Evolutionary conservation across 2,797 vertebrate genomes (phyloP), one percentile per base, ranked within the genome.

Genomic region (Malacoctenus gilli): DNA sequence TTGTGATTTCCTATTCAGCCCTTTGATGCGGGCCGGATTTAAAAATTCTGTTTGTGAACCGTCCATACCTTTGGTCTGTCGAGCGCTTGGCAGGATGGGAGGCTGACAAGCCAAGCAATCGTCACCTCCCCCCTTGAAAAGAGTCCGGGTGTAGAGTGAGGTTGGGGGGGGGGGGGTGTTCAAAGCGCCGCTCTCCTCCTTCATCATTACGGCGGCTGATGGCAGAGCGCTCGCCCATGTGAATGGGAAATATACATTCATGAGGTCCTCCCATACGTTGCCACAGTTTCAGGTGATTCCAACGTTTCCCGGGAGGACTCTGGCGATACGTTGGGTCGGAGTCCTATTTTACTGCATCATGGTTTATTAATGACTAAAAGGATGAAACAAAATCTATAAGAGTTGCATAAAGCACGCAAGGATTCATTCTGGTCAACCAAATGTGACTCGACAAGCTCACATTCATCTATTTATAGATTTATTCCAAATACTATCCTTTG

Each of bases 31-130:
- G 71, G 74, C 77, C 77, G 80, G 83, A 84, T 85, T 90, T 87
- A 87, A 89, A 87, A 87, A 91, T 89, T 89, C 86, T 90, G 86
- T 89, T 89, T 91, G 87, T 89, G 80, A 76, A 83, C 34, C 74
- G 80, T 89, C 87, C 85, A 90, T 88, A 88, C 85, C 86, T 90
- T 89, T 89, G 89, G 86, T 89, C 82, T 89, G 85, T 85, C 72
- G 60, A 80, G 77, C 78, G 82, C 83, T 85, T 87, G 86, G 85
- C 85, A 89, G 85, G 78, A 69, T 75, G 12, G 77, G 55, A 80
- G 72, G 78, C 83, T 87, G 84, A 86, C 85, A 68, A 85, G 84
- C 84, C 86, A 87, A 80, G 81, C 70, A 40, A 77, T 77, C 72
- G 84, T 82, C 82, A 82, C 83, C 86, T 72, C 85, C 86, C 85